Evolutionary conservation across 2,797 vertebrate species (phyloP), one percentile per base, ranked within the genome.

Genomic region (Hypotaenidia philippensis): DNA sequence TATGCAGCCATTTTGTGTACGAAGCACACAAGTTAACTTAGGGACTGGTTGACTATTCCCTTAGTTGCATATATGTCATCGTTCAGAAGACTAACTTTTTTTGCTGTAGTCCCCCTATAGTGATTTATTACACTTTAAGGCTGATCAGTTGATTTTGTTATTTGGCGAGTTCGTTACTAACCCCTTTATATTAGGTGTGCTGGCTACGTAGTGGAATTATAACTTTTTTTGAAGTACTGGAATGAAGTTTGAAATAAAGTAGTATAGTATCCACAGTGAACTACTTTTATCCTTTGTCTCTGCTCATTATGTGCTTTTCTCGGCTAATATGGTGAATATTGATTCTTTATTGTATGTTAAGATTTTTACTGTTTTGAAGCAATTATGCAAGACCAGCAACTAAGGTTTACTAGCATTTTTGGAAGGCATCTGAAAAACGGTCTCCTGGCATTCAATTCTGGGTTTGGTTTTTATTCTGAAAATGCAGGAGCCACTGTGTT

Each of bases 221-320:
- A 26, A 31, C 2, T 40, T 76, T 87, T 72, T 87, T 40, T 69
- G 9, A 80, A 50, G 13, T 36, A 78, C 23, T 8, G 61, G 25
- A 63, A 53, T 26, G 19, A 61, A 52, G 6, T 31, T 31, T 56
- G 27, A 72, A 79, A 45, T 75, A 11, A 71, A 83, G 9, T 47
- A 36, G 63, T 68, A 47, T 6, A 44, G 1, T 3, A 5, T 47
- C 14, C 1, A 5, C 27, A 2, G 4, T 44, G 13, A 52, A 18
- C 8, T 68, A 8, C 2, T 81, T 85, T 50, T 47, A 45, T 41
- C 15, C 21, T 40, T 2, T 83, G 31, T 19, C 22, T 89, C 18
- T 7, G 14, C 10, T 50, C 22, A 4, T 15, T 44, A 23, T 2
- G 1, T 53, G 10, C 2, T 82, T 80, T 74, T 77, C 22, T 69